phyloP scores from a whole-genome alignment of 2,113 vertebrate genomes.

The Cyprinodon variegatus region DNA sequence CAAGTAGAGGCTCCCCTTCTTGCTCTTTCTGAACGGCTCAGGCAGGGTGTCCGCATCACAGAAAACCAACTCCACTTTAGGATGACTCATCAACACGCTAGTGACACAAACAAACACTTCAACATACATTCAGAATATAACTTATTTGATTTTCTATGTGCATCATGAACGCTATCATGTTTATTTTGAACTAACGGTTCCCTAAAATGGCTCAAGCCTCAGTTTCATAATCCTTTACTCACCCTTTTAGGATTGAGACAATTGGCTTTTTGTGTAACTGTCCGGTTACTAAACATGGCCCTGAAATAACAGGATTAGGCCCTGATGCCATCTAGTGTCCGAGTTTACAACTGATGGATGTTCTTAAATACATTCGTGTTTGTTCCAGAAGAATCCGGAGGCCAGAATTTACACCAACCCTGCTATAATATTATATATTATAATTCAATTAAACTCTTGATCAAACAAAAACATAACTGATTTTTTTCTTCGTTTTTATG shows the following conservation, averaged over 20 bases:
- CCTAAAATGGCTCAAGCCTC: background rate
- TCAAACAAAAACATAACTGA: no score
- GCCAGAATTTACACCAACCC: background rate
- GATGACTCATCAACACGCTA: slow-evolving; percentile 88
- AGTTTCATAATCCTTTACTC: background rate
- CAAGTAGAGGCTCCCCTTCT: slow-evolving; percentile 92
- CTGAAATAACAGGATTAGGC: slow-evolving; percentile 53
- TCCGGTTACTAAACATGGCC: slow-evolving; percentile 32
- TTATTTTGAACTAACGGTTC: no score
- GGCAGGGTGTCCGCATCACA: slow-evolving; percentile 86
- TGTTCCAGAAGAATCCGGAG: slow-evolving; percentile 37
- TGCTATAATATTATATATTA: background rate
- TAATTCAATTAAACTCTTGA: no score
- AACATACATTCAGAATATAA: background rate
- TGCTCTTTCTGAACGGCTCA: slow-evolving; percentile 93
- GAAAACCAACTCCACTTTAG: slow-evolving; percentile 93
- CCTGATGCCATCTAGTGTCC: slow-evolving; percentile 25
- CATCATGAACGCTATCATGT: no score
- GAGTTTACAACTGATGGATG: background rate
- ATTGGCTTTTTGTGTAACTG: slow-evolving; percentile 36
- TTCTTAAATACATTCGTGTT: no score
- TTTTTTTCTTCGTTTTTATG: no score
- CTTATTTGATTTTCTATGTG: no score
- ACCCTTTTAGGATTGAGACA: slow-evolving; percentile 36
- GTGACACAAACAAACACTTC: slow-evolving; percentile 14